Conservation (phyloP, 2,888 invertebrate species). For the Cheilosia pagana region DNA sequence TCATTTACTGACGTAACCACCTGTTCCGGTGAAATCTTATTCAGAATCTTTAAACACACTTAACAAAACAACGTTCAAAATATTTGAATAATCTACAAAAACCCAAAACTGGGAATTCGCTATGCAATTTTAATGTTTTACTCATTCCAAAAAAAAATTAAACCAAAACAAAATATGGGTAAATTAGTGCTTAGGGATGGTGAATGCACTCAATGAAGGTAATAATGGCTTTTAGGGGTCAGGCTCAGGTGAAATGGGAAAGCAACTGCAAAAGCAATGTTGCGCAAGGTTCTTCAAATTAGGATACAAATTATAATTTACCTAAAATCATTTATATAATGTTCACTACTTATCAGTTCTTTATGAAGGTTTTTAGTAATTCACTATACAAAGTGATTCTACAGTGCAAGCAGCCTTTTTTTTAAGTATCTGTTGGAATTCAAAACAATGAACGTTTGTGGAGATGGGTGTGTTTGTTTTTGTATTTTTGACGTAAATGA, state of each 20-base stretch:
- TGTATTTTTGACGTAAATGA: constrained; percentile 27
- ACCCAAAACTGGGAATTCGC: constrained; percentile 62
- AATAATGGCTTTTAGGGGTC: constrained; percentile 28
- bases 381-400: constrained; percentile 27
- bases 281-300: constrained; percentile 18
- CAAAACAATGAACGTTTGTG: constrained; percentile 46
- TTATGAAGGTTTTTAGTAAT: constrained; percentile 14
- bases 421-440: constrained; percentile 16
- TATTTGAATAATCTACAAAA: constrained; percentile 60
- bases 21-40: constrained; percentile 1
- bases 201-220: constrained; percentile 31
- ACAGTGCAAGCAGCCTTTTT: constrained; percentile 48
- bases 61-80: constrained; percentile 51
- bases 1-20: background rate
- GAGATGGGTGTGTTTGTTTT: constrained; percentile 59
- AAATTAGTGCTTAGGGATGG: constrained; percentile 39
- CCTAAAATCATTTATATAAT: constrained; percentile 30
- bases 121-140: constrained; percentile 69
- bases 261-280: constrained; percentile 41
- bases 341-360: constrained; percentile 27
- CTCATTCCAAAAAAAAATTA: constrained; percentile 67
- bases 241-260: constrained; percentile 25
- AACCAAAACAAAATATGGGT: constrained; percentile 5
- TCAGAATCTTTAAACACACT: constrained; percentile 2
- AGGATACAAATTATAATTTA: constrained; percentile 26